Evolutionary conservation across 1,140 invertebrate species (phyloP), one percentile per base, ranked within the genome.

Genomic region (Chymomyza costata): DNA sequence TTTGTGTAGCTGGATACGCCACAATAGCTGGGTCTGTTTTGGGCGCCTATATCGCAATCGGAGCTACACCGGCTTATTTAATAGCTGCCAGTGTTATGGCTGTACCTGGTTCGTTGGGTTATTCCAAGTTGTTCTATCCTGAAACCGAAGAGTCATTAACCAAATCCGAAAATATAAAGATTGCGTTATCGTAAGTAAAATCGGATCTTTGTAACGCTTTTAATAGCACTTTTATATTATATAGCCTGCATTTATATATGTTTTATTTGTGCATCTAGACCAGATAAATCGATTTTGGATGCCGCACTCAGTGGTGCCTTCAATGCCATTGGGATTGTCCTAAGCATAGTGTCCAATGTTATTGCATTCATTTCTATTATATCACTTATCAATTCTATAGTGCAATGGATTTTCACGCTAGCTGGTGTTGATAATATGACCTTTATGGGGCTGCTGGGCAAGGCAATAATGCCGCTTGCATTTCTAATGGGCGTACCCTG

Each of bases 51-150:
- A 95, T 97, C 32, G 88, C 88, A 6, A 96, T 96, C 83, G 96
- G 96, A 2, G 95, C 96, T 6, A 89, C 93, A 57, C 89, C 94
- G 1, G 87, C 90, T 0, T 90, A 93, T 85, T 84, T 95, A 6
- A 90, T 98, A 30, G 93, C 95, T 0, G 95, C 97, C 0, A 95
- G 94, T 39, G 90, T 98, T 0, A 98, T 99, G 96, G 94, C 95
- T 1, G 96, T 96, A 2, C 95, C 97, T 0, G 94, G 94, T 13
- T 91, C 95, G 1, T 86, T 99, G 1, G 94, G 92, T 59, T 92
- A 90, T 53, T 89, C 95, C 1, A 99, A 99, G 86, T 86, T 99
- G 3, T 89, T 96, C 58, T 94, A 93, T 85, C 97, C 97, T 0
- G 97, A 98, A 87, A 93, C 90, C 0, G 90, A 94, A 73, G 86